Evolutionary conservation across 1,140 invertebrate genomes (phyloP).

Genomic region (Bursaphelenchus mucronatus): DNA sequence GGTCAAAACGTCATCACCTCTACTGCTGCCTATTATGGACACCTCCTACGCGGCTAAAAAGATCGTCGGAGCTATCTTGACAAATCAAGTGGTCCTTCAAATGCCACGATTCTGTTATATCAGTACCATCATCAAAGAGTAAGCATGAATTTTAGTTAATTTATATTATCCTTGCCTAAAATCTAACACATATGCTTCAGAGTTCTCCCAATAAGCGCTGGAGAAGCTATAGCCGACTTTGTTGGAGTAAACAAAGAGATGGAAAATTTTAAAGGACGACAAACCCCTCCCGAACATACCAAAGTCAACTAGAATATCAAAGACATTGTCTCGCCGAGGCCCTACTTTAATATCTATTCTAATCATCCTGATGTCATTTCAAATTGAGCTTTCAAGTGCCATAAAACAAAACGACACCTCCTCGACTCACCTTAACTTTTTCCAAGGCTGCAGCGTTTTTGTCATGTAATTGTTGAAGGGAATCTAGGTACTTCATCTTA

Average conservation of each 20-base stretch:
- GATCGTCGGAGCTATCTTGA: constrained; percentile 75
- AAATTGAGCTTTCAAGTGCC: no score
- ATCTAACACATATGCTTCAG: constrained; percentile 19
- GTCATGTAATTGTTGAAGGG: constrained; percentile 50
- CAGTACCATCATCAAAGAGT: constrained; percentile 35
- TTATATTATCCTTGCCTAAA: neutral
- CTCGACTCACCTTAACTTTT: constrained; percentile 47
- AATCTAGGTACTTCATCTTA: constrained; percentile 51
- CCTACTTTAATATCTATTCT: no score
- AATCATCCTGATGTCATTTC: no score
- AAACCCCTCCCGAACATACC: constrained; percentile 7
- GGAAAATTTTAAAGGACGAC: constrained; percentile 27
- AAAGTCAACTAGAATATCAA: no score
- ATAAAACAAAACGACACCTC: constrained; percentile 6
- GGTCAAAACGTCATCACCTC: constrained; percentile 71
- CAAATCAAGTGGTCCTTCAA: constrained; percentile 73
- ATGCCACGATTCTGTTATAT: constrained; percentile 67
- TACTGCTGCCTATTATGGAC: constrained; percentile 75
- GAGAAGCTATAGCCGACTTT: constrained; percentile 27
- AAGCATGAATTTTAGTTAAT: neutral
- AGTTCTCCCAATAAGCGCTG: constrained; percentile 28
- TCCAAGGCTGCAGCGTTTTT: constrained; percentile 52
- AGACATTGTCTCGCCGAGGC: no score
- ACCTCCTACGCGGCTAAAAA: constrained; percentile 79
- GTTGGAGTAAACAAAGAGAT: constrained; percentile 30